Percentiles rank a stretch among this genome's conserved stretches.
These are phyloP conservation scores for Neosilurus mollespiculum DNA, from an alignment of 2,797 vertebrate species.

Conservation along the genomic window DNA sequence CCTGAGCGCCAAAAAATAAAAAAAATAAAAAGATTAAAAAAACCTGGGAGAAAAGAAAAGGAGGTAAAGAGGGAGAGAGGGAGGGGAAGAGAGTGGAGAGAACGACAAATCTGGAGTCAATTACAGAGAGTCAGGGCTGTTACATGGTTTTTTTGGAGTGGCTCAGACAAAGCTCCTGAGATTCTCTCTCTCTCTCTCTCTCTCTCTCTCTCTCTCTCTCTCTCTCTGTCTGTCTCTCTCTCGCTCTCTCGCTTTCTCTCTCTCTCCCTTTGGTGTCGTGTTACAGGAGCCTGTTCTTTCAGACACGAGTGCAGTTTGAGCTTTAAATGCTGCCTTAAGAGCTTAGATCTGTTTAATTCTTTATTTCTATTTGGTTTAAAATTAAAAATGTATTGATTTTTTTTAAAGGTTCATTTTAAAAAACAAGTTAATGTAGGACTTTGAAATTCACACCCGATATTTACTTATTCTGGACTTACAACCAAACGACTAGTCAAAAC, in stretches of 20 bases:
- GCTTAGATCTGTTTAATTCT: conserved; percentile 1
- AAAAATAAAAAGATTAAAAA: no score
- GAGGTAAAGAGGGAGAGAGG: conserved; percentile 1
- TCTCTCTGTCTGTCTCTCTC: no score
- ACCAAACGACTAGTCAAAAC: conserved; percentile 12
- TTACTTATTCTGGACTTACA: no score
- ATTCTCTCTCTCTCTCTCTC: conserved; percentile 24
- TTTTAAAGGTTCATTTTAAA: no score
- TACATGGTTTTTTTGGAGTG: conserved; percentile 73
- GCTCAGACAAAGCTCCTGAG: conserved; percentile 65
- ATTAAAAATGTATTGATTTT: neutral
- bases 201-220: conserved; percentile 23
- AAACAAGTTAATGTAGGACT: neutral
- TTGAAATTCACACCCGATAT: no score
- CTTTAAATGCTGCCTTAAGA: conserved; percentile 34
- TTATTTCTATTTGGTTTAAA: neutral
- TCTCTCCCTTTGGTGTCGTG: no score
- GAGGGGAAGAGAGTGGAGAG: conserved; percentile 32
- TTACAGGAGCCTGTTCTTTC: conserved; percentile 38
- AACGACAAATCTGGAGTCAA: conserved; percentile 55
- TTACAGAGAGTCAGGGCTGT: conserved; percentile 61
- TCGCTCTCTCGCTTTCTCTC: no score
- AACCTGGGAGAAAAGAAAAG: no score
- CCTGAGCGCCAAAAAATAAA: no score
- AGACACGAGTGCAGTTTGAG: conserved; percentile 36